Conservation (phyloP, 2,113 vertebrate species). For the Tetrax tetrax region DNA sequence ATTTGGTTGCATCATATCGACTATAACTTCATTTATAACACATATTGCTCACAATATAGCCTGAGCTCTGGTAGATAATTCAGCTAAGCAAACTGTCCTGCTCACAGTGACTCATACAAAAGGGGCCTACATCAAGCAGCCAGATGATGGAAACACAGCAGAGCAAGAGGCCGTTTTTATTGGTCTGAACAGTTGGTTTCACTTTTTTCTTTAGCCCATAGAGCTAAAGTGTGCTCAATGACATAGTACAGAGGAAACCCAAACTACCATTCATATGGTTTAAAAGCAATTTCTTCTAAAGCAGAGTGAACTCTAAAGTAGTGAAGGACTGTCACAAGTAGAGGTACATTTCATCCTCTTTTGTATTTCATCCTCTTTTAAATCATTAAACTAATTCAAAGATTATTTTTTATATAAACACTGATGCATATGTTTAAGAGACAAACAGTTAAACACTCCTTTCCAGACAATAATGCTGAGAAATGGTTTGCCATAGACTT, state of each 20-base stretch:
- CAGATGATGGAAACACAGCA: not conserved
- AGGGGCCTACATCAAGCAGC: not conserved
- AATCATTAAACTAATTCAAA: not conserved
- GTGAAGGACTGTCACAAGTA: not conserved
- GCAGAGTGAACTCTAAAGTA: not conserved
- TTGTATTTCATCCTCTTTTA: not conserved
- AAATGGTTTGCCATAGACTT: not conserved
- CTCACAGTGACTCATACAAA: not conserved
- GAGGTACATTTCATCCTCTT: not conserved
- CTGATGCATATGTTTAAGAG: not conserved
- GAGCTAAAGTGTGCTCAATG: not conserved
- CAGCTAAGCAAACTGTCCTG: constrained; percentile 14
- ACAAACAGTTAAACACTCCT: not conserved
- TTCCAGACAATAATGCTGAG: not conserved
- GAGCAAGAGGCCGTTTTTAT: not conserved
- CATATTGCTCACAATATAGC: not conserved
- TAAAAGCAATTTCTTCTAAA: not conserved
- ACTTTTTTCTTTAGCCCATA: not conserved
- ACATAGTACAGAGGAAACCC: not conserved
- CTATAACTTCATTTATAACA: not conserved
- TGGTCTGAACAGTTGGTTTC: not conserved
- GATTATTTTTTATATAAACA: not conserved
- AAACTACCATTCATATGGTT: not conserved
- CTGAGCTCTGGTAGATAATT: not conserved
- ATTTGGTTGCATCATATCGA: not conserved